These are phyloP conservation scores for Alectura lathami DNA, from an alignment of 2,113 vertebrate species.

Conservation along the genomic window DNA sequence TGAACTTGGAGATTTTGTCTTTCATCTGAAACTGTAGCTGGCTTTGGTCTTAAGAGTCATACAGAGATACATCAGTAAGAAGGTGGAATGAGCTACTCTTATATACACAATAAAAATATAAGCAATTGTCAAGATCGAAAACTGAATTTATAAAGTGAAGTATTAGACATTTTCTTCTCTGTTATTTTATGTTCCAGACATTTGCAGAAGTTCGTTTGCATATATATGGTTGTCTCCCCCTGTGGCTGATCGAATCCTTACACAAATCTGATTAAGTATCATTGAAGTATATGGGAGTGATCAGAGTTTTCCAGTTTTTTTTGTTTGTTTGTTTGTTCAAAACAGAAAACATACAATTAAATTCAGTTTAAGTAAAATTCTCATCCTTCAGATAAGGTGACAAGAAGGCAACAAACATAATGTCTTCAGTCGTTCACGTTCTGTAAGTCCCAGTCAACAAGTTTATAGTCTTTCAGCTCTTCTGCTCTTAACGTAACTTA, in stretches of 20 bases:
- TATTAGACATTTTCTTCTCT: background rate
- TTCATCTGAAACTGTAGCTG: background rate
- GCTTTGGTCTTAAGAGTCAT: background rate
- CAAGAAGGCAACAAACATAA: background rate
- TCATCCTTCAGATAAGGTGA: background rate
- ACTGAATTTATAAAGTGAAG: background rate
- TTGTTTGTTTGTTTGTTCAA: background rate
- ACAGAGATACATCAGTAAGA: background rate
- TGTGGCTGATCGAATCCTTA: background rate
- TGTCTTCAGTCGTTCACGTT: background rate
- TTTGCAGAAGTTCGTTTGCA: background rate
- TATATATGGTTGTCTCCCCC: background rate
- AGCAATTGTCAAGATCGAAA: background rate
- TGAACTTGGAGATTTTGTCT: background rate
- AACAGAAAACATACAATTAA: background rate
- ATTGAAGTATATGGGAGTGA: background rate
- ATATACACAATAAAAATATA: background rate
- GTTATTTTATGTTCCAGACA: background rate
- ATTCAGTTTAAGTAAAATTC: background rate
- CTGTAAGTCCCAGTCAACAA: background rate
- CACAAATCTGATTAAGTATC: background rate
- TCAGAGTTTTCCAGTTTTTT: background rate
- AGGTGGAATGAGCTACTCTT: slow-evolving; percentile 19
- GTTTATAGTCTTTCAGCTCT: slow-evolving; percentile 15
- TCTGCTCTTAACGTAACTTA: slow-evolving; percentile 57